Base-by-base conservation (phyloP, 2,113 vertebrate species). In the Macquaria ambigua region DNA sequence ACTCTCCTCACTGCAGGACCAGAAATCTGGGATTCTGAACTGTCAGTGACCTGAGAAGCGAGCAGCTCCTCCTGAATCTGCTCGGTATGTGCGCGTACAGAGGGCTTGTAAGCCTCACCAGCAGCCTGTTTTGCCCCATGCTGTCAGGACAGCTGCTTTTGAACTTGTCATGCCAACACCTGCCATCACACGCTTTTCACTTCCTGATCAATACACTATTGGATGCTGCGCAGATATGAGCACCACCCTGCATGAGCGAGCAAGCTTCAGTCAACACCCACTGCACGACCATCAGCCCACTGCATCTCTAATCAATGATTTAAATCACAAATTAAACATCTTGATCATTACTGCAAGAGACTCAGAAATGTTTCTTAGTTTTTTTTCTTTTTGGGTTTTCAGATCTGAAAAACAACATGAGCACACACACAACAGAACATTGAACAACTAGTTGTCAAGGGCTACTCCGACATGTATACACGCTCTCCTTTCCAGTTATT, bases 21-120 rank as follows among this genome's bases (percentile, higher is more conserved):
- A 82, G 55, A 87, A 88, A 87, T 82, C 75, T 83, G 85, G 71
- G 48, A 85, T 70, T 20, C 72, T 83, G 89, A 93, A 88, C 87
- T 84, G 83, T 87, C 80, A 79, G 80, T 89, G 84, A 92, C 89
- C 82, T 56, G 59, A 79, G 52, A 55, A 41, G 59, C 28, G 62
- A 86, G 89, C 67, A 68, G 69, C 82, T 81, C 76, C 50, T 69
- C 71, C 82, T 78, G 86, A 80, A 90, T 82, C 55, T 69, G 67
- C 67, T 63, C 43, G 0, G 28, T 62, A 2, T 31, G 34, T 71
- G 61, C 75, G 73, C 58, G 63, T 77, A 63, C 66, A 58, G 21
- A 39, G 63, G 71, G 74, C 73, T 84, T 67, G 46, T 75, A 64
- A 75, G 50, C 48, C 76, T 87, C 84, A 75, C 64, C 37, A 23